phyloP scores from a whole-genome alignment of 2,113 vertebrate species.

The Turdus rufiventris region DNA sequence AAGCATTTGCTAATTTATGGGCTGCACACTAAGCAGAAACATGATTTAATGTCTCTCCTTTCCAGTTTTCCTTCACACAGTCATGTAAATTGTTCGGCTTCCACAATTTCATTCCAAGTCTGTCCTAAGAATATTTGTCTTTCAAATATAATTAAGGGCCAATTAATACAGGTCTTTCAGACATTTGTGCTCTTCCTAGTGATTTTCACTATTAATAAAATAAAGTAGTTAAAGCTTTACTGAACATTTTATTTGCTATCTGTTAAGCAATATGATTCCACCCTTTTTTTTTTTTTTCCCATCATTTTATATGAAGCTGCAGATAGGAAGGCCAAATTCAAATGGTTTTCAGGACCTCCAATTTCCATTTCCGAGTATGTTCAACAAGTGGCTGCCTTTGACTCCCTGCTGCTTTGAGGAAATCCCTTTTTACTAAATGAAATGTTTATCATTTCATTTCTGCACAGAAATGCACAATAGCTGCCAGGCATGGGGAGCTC shows the following conservation, averaged over 20 bases:
- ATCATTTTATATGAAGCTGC: neutral
- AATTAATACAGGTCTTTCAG: neutral
- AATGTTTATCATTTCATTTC: neutral
- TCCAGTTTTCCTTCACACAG: neutral
- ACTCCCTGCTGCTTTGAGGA: neutral
- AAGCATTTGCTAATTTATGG: neutral
- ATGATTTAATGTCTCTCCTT: neutral
- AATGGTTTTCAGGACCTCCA: neutral
- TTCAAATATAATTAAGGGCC: neutral
- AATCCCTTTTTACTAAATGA: neutral
- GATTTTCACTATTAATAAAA: neutral
- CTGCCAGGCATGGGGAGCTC: neutral
- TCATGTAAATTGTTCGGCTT: neutral
- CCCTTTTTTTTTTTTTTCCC: neutral
- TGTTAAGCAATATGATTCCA: neutral
- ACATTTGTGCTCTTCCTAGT: neutral
- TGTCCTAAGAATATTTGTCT: neutral
- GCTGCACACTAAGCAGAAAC: neutral
- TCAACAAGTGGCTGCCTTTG: neutral
- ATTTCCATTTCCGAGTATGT: neutral
- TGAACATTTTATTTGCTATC: neutral
- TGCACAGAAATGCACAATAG: neutral
- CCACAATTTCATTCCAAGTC: neutral
- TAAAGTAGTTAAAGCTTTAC: neutral
- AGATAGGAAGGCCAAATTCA: neutral